A percentile compares a stretch with the other conserved stretches of the same genome.
Evolutionary conservation across 2,888 invertebrate species (phyloP).

Genomic region (Spodoptera littoralis): DNA sequence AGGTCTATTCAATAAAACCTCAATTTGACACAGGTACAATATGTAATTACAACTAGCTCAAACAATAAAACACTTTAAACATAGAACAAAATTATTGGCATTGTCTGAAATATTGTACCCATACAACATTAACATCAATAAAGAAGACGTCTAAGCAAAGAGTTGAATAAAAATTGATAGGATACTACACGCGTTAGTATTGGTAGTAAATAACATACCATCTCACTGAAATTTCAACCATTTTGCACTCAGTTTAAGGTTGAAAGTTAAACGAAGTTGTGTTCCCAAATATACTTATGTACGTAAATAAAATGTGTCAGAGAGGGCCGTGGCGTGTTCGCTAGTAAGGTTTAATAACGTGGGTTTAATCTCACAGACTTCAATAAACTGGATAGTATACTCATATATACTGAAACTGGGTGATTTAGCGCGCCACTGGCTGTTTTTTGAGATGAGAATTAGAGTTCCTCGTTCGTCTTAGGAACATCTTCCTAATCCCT

Average conservation of each 20-base stretch:
- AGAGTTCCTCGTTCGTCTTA: neutral
- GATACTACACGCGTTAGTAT: constrained; percentile 49
- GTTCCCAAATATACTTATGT: constrained; percentile 48
- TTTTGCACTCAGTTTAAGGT: neutral
- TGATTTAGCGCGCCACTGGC: constrained; percentile 49
- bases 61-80: constrained; percentile 22
- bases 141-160: constrained; percentile 55
- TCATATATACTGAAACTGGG: constrained; percentile 47
- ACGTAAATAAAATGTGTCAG: constrained; percentile 58
- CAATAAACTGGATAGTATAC: constrained; percentile 61
- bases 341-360: constrained; percentile 71
- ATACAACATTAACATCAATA: constrained; percentile 54
- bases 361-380: constrained; percentile 71
- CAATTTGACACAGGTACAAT: neutral
- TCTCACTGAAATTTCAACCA: constrained; percentile 26
- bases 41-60: neutral
- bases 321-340: constrained; percentile 43
- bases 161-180: constrained; percentile 58
- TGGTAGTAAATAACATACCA: constrained; percentile 35
- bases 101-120: constrained; percentile 37
- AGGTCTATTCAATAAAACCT: neutral
- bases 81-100: constrained; percentile 23
- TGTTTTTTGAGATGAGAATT: constrained; percentile 48
- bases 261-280: constrained; percentile 4
- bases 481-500: too few relatives aligned